Evolutionary conservation across 2,888 invertebrate genomes (phyloP).

Genomic region (Crocallis elinguaria): DNA sequence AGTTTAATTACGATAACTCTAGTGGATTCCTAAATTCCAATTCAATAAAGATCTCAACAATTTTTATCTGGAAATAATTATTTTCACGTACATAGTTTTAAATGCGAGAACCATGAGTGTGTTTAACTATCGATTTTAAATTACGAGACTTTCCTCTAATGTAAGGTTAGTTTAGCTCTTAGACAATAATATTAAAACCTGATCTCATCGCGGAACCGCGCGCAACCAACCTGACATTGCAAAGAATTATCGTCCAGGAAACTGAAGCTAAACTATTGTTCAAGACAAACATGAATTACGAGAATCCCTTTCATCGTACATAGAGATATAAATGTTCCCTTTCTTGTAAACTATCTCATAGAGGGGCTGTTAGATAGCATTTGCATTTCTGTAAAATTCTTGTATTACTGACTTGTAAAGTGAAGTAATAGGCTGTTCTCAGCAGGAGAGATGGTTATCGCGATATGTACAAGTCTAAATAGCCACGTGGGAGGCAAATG

Average conservation of each 20-base stretch:
- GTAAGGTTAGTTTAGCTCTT: background rate
- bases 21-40: no score
- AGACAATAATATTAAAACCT: background rate
- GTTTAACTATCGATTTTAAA: background rate
- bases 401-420: constrained; percentile 13
- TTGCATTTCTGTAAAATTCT: constrained; percentile 10
- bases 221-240: background rate
- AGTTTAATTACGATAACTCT: no score
- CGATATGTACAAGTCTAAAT: constrained; percentile 28
- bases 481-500: constrained; percentile 57
- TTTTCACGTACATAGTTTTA: no score
- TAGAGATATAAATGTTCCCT: background rate
- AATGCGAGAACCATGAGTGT: no score
- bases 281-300: constrained; percentile 16
- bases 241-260: constrained; percentile 42
- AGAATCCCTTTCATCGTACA: background rate
- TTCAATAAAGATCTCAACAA: no score
- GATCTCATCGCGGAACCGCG: constrained; percentile 17
- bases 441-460: constrained; percentile 33
- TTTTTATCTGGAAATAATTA: no score
- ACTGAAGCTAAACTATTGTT: constrained; percentile 36
- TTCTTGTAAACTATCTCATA: background rate
- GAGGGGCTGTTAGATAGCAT: background rate
- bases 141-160: background rate
- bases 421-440: constrained; percentile 36